Base-by-base conservation (phyloP, 2,113 vertebrate species). In the Prionailurus viverrinus region DNA sequence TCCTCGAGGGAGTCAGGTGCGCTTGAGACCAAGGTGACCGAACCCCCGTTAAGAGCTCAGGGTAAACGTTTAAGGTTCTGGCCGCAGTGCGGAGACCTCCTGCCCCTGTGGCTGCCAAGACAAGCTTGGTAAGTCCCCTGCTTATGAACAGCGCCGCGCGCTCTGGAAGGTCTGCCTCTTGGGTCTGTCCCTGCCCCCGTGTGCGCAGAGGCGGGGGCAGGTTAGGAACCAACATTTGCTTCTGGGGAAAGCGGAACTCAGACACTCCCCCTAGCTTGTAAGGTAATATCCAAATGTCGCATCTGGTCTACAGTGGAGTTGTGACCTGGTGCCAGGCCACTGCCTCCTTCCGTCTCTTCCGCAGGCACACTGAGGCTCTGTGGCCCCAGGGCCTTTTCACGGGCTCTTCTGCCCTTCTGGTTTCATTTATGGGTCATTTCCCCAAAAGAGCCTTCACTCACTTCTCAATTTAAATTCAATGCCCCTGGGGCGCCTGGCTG, bases 221-320 rank as follows among this genome's bases (percentile, higher is more conserved):
- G 19, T 29, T 21, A 10, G 5, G 7, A 63, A 10, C 65, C 61
- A 27, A 19, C 12, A 5, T 48, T 12, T 25, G 25, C 36, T 68
- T 51, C 55, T 23, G 29, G 93, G 33, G 29, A 12, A 51, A 53
- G 51, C 19, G 19, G 1, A 14, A 33, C 1, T 27, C 15, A 7
- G 61, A 53, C 21, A 0, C 27, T n/a, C 1, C 19, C 12, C 19
- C 10, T 21, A 39, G 31, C 55, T 1, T 10, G 25, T 8, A 13
- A 14, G 45, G 4, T 73, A 8, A 33, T 9, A 21, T 39, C 25
- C 36, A 15, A 6, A 11, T 6, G 9, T 61, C 31, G 4, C 16
- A 2, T 19, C 55, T 6, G 9, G 53, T 36, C 13, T 39, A 19
- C 39, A 1, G 3, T 3, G n/a, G 31, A 33, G 55, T 25, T 23